A percentile compares a stretch with the other conserved stretches of the same genome.
phyloP scores from a whole-genome alignment of 2,797 vertebrate genomes.

The Falco concolor region DNA sequence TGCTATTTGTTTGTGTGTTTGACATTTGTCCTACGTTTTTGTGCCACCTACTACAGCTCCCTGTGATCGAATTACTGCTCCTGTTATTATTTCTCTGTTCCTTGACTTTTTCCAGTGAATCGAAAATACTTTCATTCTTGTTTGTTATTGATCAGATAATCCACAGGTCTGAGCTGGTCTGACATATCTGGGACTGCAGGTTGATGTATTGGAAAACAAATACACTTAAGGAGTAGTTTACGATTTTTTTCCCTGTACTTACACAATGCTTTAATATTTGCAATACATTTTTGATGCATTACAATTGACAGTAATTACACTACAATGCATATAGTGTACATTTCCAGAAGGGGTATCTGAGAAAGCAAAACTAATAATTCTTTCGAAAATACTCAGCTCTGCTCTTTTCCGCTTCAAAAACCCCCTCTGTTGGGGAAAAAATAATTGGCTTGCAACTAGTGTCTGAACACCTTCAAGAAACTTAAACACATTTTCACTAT shows the following conservation, averaged over 20 bases:
- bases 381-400: not conserved
- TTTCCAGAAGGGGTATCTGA: not conserved
- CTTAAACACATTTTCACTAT: not conserved
- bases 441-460: not conserved
- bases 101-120: not conserved
- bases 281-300: not conserved
- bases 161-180: not conserved
- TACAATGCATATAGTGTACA: not conserved
- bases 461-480: not conserved
- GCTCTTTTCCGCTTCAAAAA: not conserved
- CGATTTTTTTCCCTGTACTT: not conserved
- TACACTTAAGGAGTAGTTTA: not conserved
- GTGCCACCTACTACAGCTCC: not conserved
- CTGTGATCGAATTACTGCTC: not conserved
- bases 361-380: not conserved
- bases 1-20: slow-evolving; percentile 11
- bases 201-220: not conserved
- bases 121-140: not conserved
- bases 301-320: not conserved
- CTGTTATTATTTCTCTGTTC: not conserved
- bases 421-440: not conserved
- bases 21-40: not conserved
- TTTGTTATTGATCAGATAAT: slow-evolving; percentile 18
- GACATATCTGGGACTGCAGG: not conserved
- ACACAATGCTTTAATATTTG: not conserved